phyloP scores from a whole-genome alignment of 2,888 invertebrate species.

The Habroteleia sp. region DNA sequence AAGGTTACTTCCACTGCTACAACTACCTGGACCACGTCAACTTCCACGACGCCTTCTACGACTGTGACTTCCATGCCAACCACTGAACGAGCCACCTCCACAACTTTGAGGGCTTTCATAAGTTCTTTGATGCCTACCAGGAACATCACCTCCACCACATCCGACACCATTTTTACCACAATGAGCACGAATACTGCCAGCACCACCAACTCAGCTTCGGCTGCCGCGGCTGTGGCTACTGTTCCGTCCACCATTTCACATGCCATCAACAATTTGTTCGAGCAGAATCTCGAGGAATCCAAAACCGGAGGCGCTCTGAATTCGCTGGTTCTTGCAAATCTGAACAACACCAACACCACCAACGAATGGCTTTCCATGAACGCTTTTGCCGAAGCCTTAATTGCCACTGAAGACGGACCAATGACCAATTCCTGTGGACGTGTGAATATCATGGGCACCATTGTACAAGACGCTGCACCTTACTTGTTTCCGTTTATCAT shows the following conservation, averaged over 20 bases:
- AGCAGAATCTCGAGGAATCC: conserved; percentile 70
- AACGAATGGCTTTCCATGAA: conserved; percentile 71
- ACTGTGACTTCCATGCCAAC: conserved; percentile 77
- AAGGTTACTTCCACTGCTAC: conserved; percentile 75
- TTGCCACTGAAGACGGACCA: conserved; percentile 69
- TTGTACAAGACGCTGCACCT: conserved; percentile 95
- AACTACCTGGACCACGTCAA: conserved; percentile 66
- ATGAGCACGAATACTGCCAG: conserved; percentile 75
- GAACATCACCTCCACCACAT: conserved; percentile 79
- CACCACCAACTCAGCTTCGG: conserved; percentile 79
- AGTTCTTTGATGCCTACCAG: conserved; percentile 30
- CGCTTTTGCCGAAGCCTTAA: conserved; percentile 75
- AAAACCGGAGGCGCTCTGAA: conserved; percentile 61
- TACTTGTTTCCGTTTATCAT: conserved; percentile 98
- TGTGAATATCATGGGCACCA: conserved; percentile 94
- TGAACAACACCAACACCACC: conserved; percentile 74
- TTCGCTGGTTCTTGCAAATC: conserved; percentile 80
- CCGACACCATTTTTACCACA: conserved; percentile 76
- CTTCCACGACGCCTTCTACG: conserved; percentile 73
- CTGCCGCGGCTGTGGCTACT: conserved; percentile 73
- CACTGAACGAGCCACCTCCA: conserved; percentile 73
- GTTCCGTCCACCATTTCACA: conserved; percentile 82
- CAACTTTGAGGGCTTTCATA: conserved; percentile 78
- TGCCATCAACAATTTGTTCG: conserved; percentile 80
- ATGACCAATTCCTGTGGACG: conserved; percentile 86